Evolutionary conservation across 2,888 invertebrate genomes (phyloP).

Genomic region (Antheraea assamensis): DNA sequence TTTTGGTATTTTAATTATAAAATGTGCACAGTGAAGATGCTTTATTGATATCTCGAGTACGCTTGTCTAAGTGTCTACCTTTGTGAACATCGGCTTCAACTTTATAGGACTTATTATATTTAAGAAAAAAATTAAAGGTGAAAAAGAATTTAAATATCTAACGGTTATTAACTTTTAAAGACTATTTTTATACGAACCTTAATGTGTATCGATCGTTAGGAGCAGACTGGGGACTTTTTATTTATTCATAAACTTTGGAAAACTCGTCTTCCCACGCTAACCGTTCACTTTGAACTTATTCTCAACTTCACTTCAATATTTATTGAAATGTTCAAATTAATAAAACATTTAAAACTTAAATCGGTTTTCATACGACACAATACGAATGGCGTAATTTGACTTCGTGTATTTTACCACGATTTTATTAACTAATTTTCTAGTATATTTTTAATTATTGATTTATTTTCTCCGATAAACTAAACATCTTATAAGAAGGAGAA

Average conservation of each 20-base stretch:
- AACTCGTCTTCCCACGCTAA: conserved; percentile 40
- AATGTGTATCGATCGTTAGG: conserved; percentile 40
- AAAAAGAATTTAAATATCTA: conserved; percentile 19
- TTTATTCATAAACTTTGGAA: conserved; percentile 50
- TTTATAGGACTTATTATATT: neutral
- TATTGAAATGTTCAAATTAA: conserved; percentile 9
- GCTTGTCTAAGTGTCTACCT: neutral
- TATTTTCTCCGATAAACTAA: too few relatives aligned
- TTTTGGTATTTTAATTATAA: too few relatives aligned
- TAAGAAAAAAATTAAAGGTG: neutral
- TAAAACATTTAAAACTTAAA: conserved; percentile 9
- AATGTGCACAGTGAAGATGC: neutral
- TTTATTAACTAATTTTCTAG: too few relatives aligned
- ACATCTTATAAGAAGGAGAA: too few relatives aligned
- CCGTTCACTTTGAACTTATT: conserved; percentile 29
- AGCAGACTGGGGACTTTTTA: conserved; percentile 42
- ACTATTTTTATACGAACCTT: conserved; percentile 35
- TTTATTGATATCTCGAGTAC: conserved; percentile 1
- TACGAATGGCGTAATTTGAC: neutral
- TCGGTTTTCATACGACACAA: neutral
- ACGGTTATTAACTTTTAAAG: conserved; percentile 21
- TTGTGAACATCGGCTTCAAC: neutral
- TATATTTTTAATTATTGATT: too few relatives aligned
- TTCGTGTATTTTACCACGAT: neutral
- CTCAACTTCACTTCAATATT: conserved; percentile 26